Conservation (phyloP, 53 echinoderm and acorn worm species). For the Holothuria scabra region DNA sequence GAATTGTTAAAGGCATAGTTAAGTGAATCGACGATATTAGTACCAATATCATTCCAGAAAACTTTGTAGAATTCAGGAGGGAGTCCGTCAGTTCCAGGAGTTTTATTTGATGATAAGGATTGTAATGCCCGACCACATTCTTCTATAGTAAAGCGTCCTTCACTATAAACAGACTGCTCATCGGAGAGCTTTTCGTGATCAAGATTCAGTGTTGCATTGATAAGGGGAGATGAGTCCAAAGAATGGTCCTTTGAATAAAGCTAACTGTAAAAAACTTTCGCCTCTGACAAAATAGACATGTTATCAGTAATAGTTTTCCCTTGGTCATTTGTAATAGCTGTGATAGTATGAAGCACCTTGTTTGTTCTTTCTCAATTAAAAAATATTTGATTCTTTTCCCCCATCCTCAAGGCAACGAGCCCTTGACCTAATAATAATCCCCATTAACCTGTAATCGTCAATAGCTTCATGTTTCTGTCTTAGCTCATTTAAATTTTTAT, state of each 20-base stretch:
- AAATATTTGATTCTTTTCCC: conserved; percentile 1
- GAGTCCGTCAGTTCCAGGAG: conserved; percentile 9
- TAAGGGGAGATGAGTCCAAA: conserved; percentile 1
- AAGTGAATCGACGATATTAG: background rate
- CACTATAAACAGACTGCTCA: background rate
- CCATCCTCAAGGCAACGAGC: background rate
- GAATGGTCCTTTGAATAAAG: background rate
- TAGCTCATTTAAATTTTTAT: background rate
- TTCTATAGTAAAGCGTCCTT: background rate
- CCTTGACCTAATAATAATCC: background rate
- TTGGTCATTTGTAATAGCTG: background rate
- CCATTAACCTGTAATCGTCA: background rate
- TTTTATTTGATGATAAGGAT: no score
- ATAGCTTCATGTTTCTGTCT: background rate
- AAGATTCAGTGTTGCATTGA: background rate
- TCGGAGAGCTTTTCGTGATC: background rate
- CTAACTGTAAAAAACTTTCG: background rate
- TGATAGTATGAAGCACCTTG: background rate
- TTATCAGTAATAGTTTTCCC: background rate
- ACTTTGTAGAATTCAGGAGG: conserved; percentile 4
- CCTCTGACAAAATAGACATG: background rate
- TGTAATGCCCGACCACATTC: background rate
- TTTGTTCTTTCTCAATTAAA: background rate
- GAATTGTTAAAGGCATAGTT: background rate
- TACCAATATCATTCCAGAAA: conserved; percentile 20